phyloP scores from a whole-genome alignment of 2,797 vertebrate species.

The Pipistrellus pygmaeus region DNA sequence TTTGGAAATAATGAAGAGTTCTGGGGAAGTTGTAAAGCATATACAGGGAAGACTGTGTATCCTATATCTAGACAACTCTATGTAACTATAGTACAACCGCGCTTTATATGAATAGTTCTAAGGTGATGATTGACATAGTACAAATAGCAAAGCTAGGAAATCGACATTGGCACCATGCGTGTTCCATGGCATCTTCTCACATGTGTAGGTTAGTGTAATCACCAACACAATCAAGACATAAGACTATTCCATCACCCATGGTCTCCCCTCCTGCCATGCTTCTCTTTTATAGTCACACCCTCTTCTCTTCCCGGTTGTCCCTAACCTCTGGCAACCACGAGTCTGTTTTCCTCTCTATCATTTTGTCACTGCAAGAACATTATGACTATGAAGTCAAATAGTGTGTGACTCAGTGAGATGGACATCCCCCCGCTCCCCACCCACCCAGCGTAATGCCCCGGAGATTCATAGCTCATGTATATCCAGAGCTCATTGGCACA shows the following conservation, averaged over 20 bases:
- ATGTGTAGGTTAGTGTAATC: neutral
- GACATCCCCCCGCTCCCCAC: too few species aligned
- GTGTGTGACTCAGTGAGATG: neutral
- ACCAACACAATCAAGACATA: neutral
- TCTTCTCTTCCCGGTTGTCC: neutral
- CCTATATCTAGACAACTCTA: neutral
- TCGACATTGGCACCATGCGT: neutral
- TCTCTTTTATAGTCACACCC: too few species aligned
- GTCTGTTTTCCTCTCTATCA: neutral
- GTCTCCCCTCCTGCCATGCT: too few species aligned
- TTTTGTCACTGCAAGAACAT: neutral
- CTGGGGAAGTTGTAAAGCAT: neutral
- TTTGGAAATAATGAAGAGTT: constrained; percentile 12
- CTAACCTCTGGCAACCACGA: neutral
- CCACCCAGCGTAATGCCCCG: neutral
- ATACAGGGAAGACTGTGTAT: neutral
- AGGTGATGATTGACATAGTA: neutral
- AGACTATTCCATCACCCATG: neutral
- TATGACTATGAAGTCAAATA: neutral
- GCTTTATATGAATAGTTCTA: neutral
- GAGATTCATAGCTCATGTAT: neutral
- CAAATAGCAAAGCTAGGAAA: neutral
- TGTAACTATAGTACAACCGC: neutral
- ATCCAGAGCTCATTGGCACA: neutral
- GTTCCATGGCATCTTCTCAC: neutral